Evolutionary conservation across 2,113 vertebrate genomes (phyloP).

Genomic region (Uria lomvia): DNA sequence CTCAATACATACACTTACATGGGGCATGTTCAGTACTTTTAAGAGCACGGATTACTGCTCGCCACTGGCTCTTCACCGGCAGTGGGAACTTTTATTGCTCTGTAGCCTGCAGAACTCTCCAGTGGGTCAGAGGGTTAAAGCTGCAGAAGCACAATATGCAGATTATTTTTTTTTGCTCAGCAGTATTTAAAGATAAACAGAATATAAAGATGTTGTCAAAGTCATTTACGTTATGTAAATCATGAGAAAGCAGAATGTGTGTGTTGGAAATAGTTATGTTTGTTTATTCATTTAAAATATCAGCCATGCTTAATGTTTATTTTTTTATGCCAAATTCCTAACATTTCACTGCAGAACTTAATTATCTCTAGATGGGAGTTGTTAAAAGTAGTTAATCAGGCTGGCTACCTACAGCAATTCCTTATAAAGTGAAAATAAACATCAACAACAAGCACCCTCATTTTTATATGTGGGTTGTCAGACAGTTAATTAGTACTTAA

Average conservation of each 20-base stretch:
- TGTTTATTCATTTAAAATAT: conserved; percentile 31
- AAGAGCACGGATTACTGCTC: neutral
- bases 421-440: neutral
- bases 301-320: neutral
- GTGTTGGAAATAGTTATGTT: neutral
- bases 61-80: neutral
- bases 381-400: conserved; percentile 9
- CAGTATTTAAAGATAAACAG: conserved; percentile 49
- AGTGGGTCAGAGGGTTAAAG: conserved; percentile 40
- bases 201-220: conserved; percentile 23
- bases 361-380: neutral
- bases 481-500: conserved; percentile 37
- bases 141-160: conserved; percentile 47
- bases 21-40: neutral
- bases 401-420: neutral
- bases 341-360: neutral
- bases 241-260: conserved; percentile 4
- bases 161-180: conserved; percentile 35
- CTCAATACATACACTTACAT: neutral
- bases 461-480: conserved; percentile 5
- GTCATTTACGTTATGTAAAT: neutral
- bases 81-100: neutral
- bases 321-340: neutral
- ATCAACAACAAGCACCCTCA: neutral
- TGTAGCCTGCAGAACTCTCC: neutral